These are phyloP conservation scores for Candidula unifasciata DNA, from an alignment of 2,888 invertebrate species.

Conservation along the genomic window DNA sequence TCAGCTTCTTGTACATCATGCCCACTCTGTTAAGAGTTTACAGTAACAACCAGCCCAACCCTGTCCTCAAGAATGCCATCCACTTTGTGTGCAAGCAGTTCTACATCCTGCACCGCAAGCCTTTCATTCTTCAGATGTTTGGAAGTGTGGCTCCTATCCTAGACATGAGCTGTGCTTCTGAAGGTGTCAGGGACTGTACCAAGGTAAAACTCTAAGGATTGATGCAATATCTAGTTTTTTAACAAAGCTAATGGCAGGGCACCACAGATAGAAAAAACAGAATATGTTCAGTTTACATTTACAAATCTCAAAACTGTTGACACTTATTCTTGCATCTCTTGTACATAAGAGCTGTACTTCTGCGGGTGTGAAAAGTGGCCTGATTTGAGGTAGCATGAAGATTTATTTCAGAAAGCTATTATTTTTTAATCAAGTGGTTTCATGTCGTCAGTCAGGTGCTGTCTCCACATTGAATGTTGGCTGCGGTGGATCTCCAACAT, in stretches of 20 bases:
- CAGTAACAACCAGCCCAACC: conserved; percentile 98
- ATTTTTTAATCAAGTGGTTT: no score
- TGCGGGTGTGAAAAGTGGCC: no score
- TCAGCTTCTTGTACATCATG: conserved; percentile 95
- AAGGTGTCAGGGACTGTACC: conserved; percentile 68
- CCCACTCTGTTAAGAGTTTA: conserved; percentile 97
- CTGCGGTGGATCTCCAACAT: no score
- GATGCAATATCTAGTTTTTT: neutral
- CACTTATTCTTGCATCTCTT: no score
- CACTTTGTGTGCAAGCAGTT: conserved; percentile 99
- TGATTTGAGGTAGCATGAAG: no score
- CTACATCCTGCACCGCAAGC: conserved; percentile 97
- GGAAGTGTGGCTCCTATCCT: conserved; percentile 97
- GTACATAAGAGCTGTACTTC: no score
- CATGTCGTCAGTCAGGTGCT: no score
- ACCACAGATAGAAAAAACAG: neutral
- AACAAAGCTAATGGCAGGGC: neutral
- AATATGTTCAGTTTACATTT: no score
- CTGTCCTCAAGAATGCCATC: conserved; percentile 94
- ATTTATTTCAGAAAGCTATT: no score
- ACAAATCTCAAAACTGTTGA: no score
- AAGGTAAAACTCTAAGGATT: conserved; percentile 62
- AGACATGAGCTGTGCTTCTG: conserved; percentile 82
- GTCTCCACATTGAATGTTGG: no score
- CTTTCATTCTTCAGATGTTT: conserved; percentile 96